Evolutionary conservation across 2,113 vertebrate species (phyloP).

Genomic region (Bubo blakistoni): DNA sequence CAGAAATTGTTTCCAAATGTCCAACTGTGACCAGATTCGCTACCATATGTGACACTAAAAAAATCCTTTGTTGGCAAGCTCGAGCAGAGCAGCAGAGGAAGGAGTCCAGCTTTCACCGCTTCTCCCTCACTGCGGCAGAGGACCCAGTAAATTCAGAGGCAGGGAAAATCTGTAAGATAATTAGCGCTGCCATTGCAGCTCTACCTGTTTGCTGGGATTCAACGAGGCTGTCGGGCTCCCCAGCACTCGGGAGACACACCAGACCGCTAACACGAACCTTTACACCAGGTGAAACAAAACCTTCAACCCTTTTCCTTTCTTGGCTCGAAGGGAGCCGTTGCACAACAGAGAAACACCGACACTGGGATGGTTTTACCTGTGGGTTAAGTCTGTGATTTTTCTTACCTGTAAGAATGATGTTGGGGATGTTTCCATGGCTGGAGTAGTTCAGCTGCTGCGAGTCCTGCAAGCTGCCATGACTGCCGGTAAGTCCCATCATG

Average conservation of each 20-base stretch:
- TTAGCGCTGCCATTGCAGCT: rapidly evolving
- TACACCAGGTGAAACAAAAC: not conserved
- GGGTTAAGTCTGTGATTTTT: rapidly evolving
- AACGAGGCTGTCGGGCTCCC: not conserved
- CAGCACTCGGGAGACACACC: not conserved
- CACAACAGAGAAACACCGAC: rapidly evolving
- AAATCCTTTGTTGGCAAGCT: not conserved
- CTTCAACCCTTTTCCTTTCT: not conserved
- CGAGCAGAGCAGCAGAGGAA: not conserved
- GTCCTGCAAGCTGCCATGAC: slow-evolving; percentile 84
- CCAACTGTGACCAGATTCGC: not conserved
- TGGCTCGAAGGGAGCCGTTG: rapidly evolving
- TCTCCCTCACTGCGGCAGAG: rapidly evolving
- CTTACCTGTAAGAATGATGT: slow-evolving; percentile 97
- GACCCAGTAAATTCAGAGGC: not conserved
- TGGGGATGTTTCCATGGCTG: slow-evolving; percentile 93
- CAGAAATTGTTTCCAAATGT: not conserved
- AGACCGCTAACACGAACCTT: rapidly evolving
- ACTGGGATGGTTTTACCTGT: not conserved
- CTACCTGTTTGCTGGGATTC: not conserved
- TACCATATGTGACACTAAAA: not conserved
- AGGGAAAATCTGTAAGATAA: rapidly evolving
- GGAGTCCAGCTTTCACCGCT: not conserved
- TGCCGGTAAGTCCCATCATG: slow-evolving; percentile 96
- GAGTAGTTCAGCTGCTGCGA: slow-evolving; percentile 86